Base-by-base conservation (phyloP, 2,888 invertebrate genomes). In the Drosophila fungiperda region DNA sequence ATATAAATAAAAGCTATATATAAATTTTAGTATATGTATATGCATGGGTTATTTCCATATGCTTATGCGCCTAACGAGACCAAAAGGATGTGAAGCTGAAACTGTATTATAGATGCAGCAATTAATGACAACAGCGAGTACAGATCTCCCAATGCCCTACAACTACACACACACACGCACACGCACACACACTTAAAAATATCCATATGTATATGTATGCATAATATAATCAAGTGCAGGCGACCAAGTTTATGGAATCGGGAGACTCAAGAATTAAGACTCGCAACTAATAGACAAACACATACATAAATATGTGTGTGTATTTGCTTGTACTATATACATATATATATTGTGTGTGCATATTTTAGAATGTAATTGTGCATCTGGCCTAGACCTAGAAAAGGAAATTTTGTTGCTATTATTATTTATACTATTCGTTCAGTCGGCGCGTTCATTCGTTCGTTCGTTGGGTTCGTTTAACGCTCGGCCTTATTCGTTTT, bases 371-470 rank as follows among this genome's bases (percentile, higher is more conserved):
- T 91, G 91, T 91, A 91, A 92, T 91, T 92, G 91, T 91, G 90
- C 83, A 89, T 88, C 87, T 92, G 92, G 92, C 92, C 92, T 92
- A 92, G 92, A 92, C 92, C 92, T 92, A 92, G 92, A 92, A 92
- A 92, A 92, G 91, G 91, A 92, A 92, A 92, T 90, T 91, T 91
- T 92, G 90, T 91, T 91, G 90, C 89, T 90, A 83, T 90, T 87
- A 88, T 90, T 90, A 87, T 89, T 88, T 76, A 76, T 83, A 45
- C 42, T 57, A 77, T 76, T 59, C 69, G 54, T 20, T 78, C 61
- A 61, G 58, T 49, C 20, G 48, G 26, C 59, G 59, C 67, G 50
- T 52, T 66, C 68, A 66, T 59, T 80, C 42, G 55, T 52, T 49
- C 49, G 29, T 54, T 58, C 53, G 73, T 29, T 78, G 64, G 55